Base-by-base conservation (phyloP, 2,797 vertebrate genomes). In the Eremophila alpestris region DNA sequence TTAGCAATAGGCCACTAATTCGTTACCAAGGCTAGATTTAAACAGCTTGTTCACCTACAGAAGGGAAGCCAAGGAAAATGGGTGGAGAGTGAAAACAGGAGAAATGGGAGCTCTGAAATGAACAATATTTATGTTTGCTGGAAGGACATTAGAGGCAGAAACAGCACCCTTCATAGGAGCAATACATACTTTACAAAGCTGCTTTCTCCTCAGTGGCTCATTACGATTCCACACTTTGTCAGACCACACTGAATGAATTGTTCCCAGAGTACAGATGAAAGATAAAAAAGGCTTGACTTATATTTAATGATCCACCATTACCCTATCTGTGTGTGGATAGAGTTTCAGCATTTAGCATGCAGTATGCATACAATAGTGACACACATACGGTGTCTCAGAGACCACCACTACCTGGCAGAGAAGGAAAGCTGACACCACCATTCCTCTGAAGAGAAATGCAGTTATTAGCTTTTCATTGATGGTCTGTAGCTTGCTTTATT, bases 191-290 rank as follows among this genome's bases (percentile, higher is more conserved):
- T 68, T 10, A 48, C 16, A 76, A 52, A 60, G 27, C n/a, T 46
- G 23, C 30, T 45, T 93, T 64, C 85, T 67, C 67, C 58, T 89
- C 32, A 23, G 64, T 17, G 32, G 18, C 26, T 78, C 64, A 85
- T 92, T 81, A 75, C 3, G 4, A 89, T 87, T 68, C 80, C 76
- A 58, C 55, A 58, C 58, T 62, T 82, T 68, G 64, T 93, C 84
- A 94, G 73, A 87, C 68, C 65, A 92, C 84, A 83, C 43, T 65
- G 68, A 87, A 81, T 62, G 43, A 87, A 68, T 83, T 65, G 46
- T 68, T 96, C 79, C 79, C 89, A 75, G n/a, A 89, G 62, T 14
- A 62, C 23, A 95, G 82, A 91, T 71, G 26, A 92, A 93, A 81
- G 92, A 90, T 86, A 63, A 69, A 54, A 58, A 77, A 87, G 32